Evolutionary conservation across 2,113 vertebrate species (phyloP).

Genomic region (Nothoprocta pentlandii): DNA sequence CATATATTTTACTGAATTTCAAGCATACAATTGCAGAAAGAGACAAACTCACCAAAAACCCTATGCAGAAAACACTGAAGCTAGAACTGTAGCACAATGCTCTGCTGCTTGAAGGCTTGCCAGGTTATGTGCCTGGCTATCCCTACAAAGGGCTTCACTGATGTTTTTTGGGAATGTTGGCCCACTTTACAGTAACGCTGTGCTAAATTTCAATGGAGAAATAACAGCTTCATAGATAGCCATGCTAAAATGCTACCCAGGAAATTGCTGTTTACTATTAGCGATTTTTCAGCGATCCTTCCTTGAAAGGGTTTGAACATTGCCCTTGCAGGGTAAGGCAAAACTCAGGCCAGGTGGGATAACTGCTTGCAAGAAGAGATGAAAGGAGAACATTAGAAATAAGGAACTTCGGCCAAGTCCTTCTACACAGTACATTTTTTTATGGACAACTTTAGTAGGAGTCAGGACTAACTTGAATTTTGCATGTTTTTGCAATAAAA

Average conservation of each 20-base stretch:
- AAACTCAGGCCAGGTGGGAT: not conserved
- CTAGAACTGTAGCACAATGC: not conserved
- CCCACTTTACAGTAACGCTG: not conserved
- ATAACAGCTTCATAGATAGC: not conserved
- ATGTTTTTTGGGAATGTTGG: not conserved
- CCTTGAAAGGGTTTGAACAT: not conserved
- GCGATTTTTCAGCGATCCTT: not conserved
- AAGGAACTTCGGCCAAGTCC: not conserved
- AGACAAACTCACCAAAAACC: not conserved
- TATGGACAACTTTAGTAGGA: not conserved
- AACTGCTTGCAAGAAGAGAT: not conserved
- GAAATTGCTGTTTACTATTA: not conserved
- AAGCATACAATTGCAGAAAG: not conserved
- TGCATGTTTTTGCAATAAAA: not conserved
- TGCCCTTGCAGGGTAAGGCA: not conserved
- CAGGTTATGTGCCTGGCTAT: not conserved
- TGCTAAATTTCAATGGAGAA: not conserved
- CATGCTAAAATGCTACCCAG: not conserved
- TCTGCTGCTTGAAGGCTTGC: not conserved
- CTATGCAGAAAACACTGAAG: not conserved
- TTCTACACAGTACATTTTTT: not conserved
- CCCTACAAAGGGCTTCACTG: not conserved
- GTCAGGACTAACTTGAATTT: not conserved
- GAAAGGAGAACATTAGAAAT: not conserved
- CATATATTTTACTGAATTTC: not conserved